Conservation (phyloP, 2,888 invertebrate genomes). For the Odontothrips loti region DNA sequence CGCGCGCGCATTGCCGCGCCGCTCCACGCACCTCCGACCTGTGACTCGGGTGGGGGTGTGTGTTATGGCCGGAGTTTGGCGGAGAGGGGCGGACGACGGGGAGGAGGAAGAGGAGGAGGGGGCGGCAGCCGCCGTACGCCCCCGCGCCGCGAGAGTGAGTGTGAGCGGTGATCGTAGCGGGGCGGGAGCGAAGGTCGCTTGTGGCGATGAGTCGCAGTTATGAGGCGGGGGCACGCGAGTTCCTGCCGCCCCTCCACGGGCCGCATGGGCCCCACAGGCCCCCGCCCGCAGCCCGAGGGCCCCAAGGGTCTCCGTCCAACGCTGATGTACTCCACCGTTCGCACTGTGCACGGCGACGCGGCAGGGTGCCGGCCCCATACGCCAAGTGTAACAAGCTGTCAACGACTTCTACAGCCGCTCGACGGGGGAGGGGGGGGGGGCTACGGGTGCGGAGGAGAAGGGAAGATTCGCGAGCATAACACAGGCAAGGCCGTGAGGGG, state of each 20-base stretch:
- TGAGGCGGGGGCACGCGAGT: constrained; percentile 18
- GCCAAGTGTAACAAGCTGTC: constrained; percentile 15
- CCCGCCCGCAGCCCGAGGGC: not conserved
- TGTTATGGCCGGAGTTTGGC: not conserved
- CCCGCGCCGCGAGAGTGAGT: not conserved
- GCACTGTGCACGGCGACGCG: too few relatives aligned
- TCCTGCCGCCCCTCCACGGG: not conserved
- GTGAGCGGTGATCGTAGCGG: not conserved
- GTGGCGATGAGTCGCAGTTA: constrained; percentile 25
- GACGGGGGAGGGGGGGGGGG: not conserved
- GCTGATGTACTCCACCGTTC: too few relatives aligned
- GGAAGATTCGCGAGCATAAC: too few relatives aligned
- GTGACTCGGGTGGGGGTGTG: not conserved
- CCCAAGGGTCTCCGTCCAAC: too few relatives aligned
- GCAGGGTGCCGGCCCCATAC: not conserved
- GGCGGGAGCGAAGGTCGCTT: constrained; percentile 12
- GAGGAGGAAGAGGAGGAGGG: too few relatives aligned
- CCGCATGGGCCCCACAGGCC: not conserved
- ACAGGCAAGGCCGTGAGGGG: too few relatives aligned
- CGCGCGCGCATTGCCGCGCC: too few relatives aligned
- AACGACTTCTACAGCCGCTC: not conserved
- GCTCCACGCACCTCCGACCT: too few relatives aligned
- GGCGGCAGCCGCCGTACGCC: too few relatives aligned
- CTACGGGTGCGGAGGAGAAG: not conserved
- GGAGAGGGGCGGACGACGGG: too few relatives aligned